These are phyloP conservation scores for Cryptomyrus ogoouensis DNA, from an alignment of 2,113 vertebrate genomes.

Conservation along the genomic window DNA sequence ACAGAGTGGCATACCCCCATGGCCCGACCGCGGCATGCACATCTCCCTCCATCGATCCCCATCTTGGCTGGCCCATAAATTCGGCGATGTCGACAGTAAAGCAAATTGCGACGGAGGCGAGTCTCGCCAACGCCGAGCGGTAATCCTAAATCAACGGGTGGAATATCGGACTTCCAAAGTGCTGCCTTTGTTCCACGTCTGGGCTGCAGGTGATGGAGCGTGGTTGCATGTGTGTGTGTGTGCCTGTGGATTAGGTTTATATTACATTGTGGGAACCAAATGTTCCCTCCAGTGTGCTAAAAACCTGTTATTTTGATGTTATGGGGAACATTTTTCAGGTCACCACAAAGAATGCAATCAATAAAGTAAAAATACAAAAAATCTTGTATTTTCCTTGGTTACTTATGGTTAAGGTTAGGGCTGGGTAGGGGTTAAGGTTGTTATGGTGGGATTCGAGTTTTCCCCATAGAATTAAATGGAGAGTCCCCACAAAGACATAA, in stretches of 20 bases:
- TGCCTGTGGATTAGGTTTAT: background rate
- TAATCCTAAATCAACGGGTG: slow-evolving; percentile 54
- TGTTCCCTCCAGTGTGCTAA: background rate
- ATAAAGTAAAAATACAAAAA: no score
- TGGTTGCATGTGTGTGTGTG: background rate
- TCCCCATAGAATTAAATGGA: no score
- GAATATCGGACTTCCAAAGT: slow-evolving; percentile 28
- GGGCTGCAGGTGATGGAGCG: background rate
- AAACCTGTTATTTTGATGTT: no score
- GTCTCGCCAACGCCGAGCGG: slow-evolving; percentile 49
- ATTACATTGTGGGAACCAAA: background rate
- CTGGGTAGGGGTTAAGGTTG: no score
- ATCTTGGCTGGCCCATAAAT: slow-evolving; percentile 56
- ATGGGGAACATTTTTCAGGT: no score
- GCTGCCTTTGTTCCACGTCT: background rate
- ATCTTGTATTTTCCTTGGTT: no score
- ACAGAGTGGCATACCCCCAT: slow-evolving; percentile 27
- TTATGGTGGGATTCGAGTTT: no score
- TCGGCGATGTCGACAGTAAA: slow-evolving; percentile 49
- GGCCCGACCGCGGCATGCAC: slow-evolving; percentile 16
- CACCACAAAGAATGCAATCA: no score
- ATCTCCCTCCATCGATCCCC: slow-evolving; percentile 52
- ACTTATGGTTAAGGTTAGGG: no score
- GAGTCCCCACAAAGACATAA: no score
- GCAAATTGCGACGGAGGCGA: slow-evolving; percentile 52